These are phyloP conservation scores for Drosophila setifemur DNA, from an alignment of 1,140 invertebrate species.

Conservation along the genomic window DNA sequence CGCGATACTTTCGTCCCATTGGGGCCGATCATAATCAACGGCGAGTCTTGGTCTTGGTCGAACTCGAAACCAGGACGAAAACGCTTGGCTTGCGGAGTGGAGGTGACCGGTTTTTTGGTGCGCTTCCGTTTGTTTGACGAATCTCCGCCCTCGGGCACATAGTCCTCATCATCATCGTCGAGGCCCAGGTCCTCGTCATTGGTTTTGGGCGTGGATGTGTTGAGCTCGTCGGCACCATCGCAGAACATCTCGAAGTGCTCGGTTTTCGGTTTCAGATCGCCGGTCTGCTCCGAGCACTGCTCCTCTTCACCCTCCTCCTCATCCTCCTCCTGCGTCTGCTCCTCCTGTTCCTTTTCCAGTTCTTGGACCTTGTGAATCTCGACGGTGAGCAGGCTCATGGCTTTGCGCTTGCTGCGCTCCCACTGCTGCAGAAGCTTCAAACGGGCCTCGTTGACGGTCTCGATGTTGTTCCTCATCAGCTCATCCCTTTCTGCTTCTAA, in stretches of 20 bases:
- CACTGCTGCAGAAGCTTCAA: constrained; percentile 45
- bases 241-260: constrained; percentile 30
- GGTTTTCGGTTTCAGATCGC: too few relatives aligned
- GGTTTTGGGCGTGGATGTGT: constrained; percentile 56
- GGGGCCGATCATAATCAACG: constrained; percentile 64
- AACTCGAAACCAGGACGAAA: constrained; percentile 45
- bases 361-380: constrained; percentile 63
- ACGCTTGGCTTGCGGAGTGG: constrained; percentile 35
- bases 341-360: constrained; percentile 27
- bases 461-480: constrained; percentile 38
- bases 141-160: constrained; percentile 31
- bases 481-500: constrained; percentile 23
- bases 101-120: constrained; percentile 19
- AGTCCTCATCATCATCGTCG: constrained; percentile 56
- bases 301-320: background rate
- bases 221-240: constrained; percentile 47
- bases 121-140: constrained; percentile 47
- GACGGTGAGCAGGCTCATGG: constrained; percentile 47
- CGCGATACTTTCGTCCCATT: constrained; percentile 69
- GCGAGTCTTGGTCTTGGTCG: constrained; percentile 30
- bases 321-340: background rate
- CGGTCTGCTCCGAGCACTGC: background rate
- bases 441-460: constrained; percentile 43
- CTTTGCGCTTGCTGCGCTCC: constrained; percentile 57
- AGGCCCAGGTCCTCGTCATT: constrained; percentile 35